These are phyloP conservation scores for Cryptocheilus praepositus DNA, from an alignment of 2,888 invertebrate genomes.

Conservation along the genomic window DNA sequence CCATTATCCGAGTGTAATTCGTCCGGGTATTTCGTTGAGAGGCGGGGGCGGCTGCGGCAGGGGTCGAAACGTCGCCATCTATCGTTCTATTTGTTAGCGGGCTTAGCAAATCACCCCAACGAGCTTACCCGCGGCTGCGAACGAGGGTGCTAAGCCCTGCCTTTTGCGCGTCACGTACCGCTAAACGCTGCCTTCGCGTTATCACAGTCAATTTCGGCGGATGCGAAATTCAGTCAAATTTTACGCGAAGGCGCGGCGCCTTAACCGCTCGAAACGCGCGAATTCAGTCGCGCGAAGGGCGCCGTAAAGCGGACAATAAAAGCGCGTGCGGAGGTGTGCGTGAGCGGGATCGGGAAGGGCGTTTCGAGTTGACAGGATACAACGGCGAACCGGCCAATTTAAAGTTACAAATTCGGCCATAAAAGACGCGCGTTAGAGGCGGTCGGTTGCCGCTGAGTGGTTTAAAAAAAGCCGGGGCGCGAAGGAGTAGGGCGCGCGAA, in stretches of 20 bases:
- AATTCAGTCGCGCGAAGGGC: conserved; percentile 12
- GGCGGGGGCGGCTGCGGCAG: conserved; percentile 38
- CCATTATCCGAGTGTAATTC: conserved; percentile 72
- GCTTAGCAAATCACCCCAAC: conserved; percentile 74
- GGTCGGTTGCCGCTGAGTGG: conserved; percentile 39
- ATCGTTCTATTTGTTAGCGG: conserved; percentile 74
- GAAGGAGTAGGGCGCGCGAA: not conserved
- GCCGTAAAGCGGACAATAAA: conserved; percentile 53
- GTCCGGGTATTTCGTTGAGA: conserved; percentile 45
- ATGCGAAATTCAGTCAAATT: conserved; percentile 5
- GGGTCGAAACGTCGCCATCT: conserved; percentile 71
- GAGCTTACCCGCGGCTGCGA: conserved; percentile 69
- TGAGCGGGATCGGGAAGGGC: conserved; percentile 16
- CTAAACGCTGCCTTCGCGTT: conserved; percentile 33
- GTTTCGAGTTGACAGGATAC: conserved; percentile 18
- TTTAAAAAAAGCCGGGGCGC: conserved; percentile 48
- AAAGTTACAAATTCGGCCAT: conserved; percentile 72
- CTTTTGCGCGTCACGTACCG: conserved; percentile 48
- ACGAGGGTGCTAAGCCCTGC: conserved; percentile 71
- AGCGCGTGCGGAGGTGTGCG: conserved; percentile 35
- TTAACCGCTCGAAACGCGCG: not conserved
- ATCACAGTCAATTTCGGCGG: conserved; percentile 50
- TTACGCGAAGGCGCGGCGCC: conserved; percentile 12
- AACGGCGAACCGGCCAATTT: conserved; percentile 63
- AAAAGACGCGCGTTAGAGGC: conserved; percentile 55